A percentile compares a stretch with the other conserved stretches of the same genome.
Conservation (phyloP, 2,113 vertebrate species). For the Corythoichthys intestinalis region DNA sequence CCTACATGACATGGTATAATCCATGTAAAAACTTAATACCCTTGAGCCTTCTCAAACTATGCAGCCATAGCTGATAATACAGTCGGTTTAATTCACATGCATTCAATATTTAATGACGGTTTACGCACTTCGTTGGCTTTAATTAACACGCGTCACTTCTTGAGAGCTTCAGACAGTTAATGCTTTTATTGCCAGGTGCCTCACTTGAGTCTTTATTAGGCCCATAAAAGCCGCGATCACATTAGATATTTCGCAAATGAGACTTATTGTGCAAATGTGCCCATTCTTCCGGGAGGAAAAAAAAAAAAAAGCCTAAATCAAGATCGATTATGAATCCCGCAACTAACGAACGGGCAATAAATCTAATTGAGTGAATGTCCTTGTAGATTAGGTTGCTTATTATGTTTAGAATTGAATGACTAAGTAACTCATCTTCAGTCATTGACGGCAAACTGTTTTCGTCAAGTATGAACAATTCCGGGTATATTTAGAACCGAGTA, state of each 20-base stretch:
- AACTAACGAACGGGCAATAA: neutral
- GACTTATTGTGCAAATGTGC: conserved; percentile 1
- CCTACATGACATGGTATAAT: too few relatives aligned
- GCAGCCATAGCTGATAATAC: neutral
- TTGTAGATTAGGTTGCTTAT: neutral
- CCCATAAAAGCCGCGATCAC: conserved; percentile 23
- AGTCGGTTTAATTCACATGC: neutral
- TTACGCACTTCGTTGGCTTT: conserved; percentile 11
- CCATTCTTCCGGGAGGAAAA: neutral
- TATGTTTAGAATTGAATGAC: neutral
- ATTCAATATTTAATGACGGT: conserved; percentile 1
- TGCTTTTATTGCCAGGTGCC: conserved; percentile 21
- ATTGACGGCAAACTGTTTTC: too few relatives aligned
- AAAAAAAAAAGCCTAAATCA: neutral
- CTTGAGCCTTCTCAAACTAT: neutral
- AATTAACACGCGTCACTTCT: conserved; percentile 4
- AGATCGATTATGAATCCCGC: neutral
- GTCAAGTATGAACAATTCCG: neutral
- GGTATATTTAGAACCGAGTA: neutral
- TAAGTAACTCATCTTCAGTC: too few relatives aligned
- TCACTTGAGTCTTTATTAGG: conserved; percentile 22
- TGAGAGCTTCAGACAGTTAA: conserved; percentile 12
- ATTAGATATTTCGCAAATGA: conserved; percentile 8
- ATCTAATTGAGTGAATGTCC: neutral
- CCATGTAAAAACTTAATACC: too few relatives aligned